phyloP scores from a whole-genome alignment of 2,113 vertebrate genomes.

The Oncorhynchus tshawytscha region DNA sequence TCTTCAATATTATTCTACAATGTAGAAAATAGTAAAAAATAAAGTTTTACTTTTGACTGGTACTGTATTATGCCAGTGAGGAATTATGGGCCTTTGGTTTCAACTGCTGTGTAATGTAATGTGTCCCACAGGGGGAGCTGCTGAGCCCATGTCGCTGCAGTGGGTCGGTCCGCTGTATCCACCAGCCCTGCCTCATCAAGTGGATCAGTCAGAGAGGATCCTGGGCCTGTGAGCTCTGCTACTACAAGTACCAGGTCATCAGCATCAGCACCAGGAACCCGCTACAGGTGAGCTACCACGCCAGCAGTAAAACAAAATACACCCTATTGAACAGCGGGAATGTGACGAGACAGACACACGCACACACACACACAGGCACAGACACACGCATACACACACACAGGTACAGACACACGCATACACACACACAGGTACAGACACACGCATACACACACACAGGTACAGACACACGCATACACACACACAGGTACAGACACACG shows the following conservation, averaged over 20 bases:
- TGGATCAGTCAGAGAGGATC: constrained; percentile 98
- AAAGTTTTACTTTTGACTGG: too few relatives aligned
- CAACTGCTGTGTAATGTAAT: neutral
- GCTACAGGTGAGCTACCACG: constrained; percentile 80
- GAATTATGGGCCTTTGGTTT: neutral
- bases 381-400: too few relatives aligned
- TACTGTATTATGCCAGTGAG: neutral
- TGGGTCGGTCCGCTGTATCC: constrained; percentile 94
- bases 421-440: too few relatives aligned
- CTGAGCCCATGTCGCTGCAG: constrained; percentile 95
- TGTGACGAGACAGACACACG: neutral
- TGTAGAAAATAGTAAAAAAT: too few relatives aligned
- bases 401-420: too few relatives aligned
- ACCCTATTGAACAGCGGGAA: too few relatives aligned
- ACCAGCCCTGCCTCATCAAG: constrained; percentile 98
- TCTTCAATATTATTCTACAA: too few relatives aligned
- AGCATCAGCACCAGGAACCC: constrained; percentile 99
- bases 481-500: too few relatives aligned
- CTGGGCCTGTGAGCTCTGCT: constrained; percentile 98
- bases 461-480: too few relatives aligned
- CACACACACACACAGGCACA: too few relatives aligned
- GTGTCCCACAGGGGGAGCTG: constrained; percentile 86
- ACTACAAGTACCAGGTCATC: constrained; percentile 99
- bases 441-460: too few relatives aligned
- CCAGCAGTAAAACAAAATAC: neutral